Conservation (phyloP, 2,888 invertebrate genomes). For the Junonia oenone region DNA sequence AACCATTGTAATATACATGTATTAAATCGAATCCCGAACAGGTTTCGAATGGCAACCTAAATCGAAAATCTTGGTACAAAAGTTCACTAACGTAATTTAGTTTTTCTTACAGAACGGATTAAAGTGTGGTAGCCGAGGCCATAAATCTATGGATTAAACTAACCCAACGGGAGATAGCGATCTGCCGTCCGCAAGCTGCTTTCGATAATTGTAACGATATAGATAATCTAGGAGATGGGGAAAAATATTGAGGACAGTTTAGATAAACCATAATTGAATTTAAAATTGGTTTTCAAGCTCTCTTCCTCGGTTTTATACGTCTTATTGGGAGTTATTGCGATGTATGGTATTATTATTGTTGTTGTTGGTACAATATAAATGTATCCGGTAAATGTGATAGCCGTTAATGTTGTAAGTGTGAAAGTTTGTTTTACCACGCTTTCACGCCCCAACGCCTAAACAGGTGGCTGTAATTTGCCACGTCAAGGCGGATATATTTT, state of each 20-base stretch:
- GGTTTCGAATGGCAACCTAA: conserved; percentile 5
- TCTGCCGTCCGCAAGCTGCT: conserved; percentile 56
- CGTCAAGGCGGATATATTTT: neutral
- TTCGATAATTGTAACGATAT: conserved; percentile 70
- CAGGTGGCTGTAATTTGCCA: neutral
- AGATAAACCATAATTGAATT: conserved; percentile 32
- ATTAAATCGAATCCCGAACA: conserved; percentile 1
- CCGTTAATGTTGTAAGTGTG: neutral
- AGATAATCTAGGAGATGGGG: conserved; percentile 44
- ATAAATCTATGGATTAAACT: conserved; percentile 72
- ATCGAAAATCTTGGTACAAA: conserved; percentile 26
- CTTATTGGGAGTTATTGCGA: neutral
- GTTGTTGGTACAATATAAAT: neutral
- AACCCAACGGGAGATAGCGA: conserved; percentile 69
- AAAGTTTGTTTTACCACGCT: neutral
- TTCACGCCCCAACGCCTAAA: neutral
- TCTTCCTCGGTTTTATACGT: neutral
- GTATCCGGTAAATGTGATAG: neutral
- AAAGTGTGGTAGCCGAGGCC: conserved; percentile 58
- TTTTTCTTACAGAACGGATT: conserved; percentile 59
- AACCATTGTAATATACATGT: neutral
- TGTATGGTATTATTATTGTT: neutral
- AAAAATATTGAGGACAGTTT: conserved; percentile 28
- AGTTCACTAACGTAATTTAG: conserved; percentile 33
- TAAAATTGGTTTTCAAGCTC: conserved; percentile 17